Evolutionary conservation across 2,113 vertebrate species (phyloP).

Genomic region (Anarhynchus alexandrinus): DNA sequence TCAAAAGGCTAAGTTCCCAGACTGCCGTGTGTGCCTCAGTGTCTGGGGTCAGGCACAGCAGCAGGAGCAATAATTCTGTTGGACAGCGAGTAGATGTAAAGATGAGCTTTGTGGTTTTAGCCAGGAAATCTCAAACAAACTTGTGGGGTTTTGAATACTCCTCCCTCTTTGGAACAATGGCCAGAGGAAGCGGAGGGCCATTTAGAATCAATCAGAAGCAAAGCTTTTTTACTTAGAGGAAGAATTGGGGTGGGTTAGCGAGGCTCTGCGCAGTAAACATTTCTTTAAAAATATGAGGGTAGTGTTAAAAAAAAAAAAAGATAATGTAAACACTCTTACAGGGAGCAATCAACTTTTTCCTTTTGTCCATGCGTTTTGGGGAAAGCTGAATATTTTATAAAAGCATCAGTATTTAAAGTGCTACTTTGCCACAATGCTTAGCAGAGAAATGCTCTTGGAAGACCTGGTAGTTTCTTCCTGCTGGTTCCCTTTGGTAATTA

Average conservation of each 20-base stretch:
- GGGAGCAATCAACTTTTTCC: not conserved
- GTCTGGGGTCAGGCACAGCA: not conserved
- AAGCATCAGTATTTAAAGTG: not conserved
- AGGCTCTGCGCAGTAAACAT: not conserved
- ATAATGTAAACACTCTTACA: not conserved
- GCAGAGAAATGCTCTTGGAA: not conserved
- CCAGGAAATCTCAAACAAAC: conserved; percentile 31
- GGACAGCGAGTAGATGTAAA: not conserved
- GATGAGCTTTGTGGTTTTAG: conserved; percentile 47
- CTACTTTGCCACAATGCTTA: not conserved
- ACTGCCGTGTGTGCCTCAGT: not conserved
- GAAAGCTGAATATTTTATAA: not conserved
- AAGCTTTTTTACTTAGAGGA: conserved; percentile 39
- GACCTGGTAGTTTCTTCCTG: not conserved
- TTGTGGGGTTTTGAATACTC: conserved; percentile 28
- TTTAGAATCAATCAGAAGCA: conserved; percentile 40
- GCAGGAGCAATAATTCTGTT: conserved; percentile 21
- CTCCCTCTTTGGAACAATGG: conserved; percentile 47
- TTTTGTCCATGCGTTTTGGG: accelerated
- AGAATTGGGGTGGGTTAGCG: not conserved
- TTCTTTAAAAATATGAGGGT: not conserved
- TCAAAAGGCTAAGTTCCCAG: conserved; percentile 11
- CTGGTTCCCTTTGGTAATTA: not conserved
- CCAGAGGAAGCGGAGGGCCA: conserved; percentile 38
- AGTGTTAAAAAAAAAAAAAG: not conserved